Evolutionary conservation across 2,797 vertebrate genomes (phyloP).

Genomic region (Amazona ochrocephala): DNA sequence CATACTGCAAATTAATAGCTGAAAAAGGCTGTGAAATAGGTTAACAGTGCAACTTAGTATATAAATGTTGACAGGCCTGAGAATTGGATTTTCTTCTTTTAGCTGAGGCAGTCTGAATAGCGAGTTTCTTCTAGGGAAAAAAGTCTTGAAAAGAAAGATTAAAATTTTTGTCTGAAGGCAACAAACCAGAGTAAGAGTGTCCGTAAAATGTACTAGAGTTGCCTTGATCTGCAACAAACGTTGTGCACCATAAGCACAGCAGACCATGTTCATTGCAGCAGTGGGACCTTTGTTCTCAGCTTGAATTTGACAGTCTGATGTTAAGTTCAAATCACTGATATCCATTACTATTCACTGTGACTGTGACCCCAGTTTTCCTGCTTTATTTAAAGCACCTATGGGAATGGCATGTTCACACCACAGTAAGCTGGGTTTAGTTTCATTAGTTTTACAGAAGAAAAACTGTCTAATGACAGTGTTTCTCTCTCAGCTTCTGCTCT

Average conservation of each 20-base stretch:
- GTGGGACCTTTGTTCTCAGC: neutral
- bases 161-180: neutral
- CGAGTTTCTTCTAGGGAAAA: neutral
- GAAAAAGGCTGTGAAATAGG: neutral
- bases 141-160: neutral
- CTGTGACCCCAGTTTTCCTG: neutral
- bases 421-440: neutral
- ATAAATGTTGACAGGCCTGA: neutral
- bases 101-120: neutral
- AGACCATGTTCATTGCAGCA: neutral
- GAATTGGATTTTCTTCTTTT: neutral
- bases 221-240: neutral
- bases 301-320: neutral
- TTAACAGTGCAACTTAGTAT: neutral
- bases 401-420: neutral
- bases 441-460: neutral
- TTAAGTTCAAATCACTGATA: neutral
- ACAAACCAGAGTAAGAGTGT: neutral
- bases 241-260: rapidly evolving
- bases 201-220: neutral
- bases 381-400: neutral
- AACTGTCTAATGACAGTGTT: neutral
- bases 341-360: neutral
- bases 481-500: neutral
- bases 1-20: neutral